Conservation (phyloP, 2,888 invertebrate species). For the Cabera pusaria region DNA sequence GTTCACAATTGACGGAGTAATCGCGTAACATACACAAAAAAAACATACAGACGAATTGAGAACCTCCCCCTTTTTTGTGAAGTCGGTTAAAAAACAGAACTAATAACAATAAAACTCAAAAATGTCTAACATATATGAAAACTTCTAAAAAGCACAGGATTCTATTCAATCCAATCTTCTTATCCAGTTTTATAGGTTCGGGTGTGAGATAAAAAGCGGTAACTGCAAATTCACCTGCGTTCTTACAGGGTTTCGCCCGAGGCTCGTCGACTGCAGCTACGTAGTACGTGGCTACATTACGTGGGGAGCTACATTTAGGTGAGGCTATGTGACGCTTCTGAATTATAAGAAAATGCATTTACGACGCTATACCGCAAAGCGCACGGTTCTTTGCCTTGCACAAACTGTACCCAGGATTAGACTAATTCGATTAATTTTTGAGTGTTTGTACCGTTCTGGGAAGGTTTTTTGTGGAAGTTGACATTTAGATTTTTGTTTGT, state of each 20-base stretch:
- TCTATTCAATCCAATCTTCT: conserved; percentile 69
- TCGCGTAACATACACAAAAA: too few relatives aligned
- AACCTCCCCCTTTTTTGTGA: too few relatives aligned
- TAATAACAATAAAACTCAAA: too few relatives aligned
- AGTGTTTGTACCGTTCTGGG: conserved; percentile 38
- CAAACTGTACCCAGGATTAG: conserved; percentile 53
- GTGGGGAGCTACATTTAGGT: conserved; percentile 39
- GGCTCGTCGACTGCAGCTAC: conserved; percentile 56
- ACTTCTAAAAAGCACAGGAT: conserved; percentile 15
- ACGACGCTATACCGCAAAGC: conserved; percentile 61
- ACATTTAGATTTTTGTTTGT: too few relatives aligned
- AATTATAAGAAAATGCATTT: conserved; percentile 83
- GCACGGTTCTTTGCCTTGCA: conserved; percentile 61
- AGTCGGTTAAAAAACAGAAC: too few relatives aligned
- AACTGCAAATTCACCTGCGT: conserved; percentile 77
- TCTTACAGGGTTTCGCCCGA: conserved; percentile 63
- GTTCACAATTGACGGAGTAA: too few relatives aligned
- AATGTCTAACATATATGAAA: too few relatives aligned
- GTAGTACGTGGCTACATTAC: conserved; percentile 67
- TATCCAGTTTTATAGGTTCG: conserved; percentile 66
- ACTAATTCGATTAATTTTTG: conserved; percentile 54
- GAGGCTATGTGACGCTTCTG: conserved; percentile 77
- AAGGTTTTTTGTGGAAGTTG: conserved; percentile 8
- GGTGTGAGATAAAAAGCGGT: conserved; percentile 71
- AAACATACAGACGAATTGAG: too few relatives aligned